Evolutionary conservation across 2,113 vertebrate species (phyloP).

Genomic region (Cacatua alba): DNA sequence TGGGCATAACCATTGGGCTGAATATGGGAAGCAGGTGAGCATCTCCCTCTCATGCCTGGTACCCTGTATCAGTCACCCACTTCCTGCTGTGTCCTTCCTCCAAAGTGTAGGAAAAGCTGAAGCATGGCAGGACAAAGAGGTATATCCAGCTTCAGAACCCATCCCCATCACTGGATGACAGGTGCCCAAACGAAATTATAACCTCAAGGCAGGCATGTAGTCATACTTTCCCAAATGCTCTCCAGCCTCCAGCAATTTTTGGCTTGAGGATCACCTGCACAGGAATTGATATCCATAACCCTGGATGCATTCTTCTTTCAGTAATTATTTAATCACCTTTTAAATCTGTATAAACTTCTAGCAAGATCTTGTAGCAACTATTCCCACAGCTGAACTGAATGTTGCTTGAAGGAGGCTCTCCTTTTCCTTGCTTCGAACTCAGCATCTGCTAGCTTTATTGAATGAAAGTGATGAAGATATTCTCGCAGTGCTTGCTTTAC

Average conservation of each 20-base stretch:
- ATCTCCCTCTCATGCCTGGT: no score
- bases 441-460: not conserved
- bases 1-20: not conserved
- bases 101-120: not conserved
- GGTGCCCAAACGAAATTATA: not conserved
- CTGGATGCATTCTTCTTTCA: not conserved
- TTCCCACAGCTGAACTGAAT: not conserved
- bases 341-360: not conserved
- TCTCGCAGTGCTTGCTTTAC: not conserved
- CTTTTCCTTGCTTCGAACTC: not conserved
- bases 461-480: not conserved
- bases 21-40: not conserved
- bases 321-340: not conserved
- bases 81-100: not conserved
- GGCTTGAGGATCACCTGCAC: not conserved
- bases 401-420: not conserved
- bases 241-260: not conserved
- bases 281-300: not conserved
- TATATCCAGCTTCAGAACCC: not conserved
- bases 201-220: not conserved
- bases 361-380: not conserved
- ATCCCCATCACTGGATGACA: not conserved
- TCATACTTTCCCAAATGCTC: rapidly evolving
- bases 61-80: not conserved
- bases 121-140: not conserved